Percentiles rank a stretch among this genome's conserved stretches.
phyloP scores from a whole-genome alignment of 1,140 invertebrate genomes.

The Chironomus tepperi region DNA sequence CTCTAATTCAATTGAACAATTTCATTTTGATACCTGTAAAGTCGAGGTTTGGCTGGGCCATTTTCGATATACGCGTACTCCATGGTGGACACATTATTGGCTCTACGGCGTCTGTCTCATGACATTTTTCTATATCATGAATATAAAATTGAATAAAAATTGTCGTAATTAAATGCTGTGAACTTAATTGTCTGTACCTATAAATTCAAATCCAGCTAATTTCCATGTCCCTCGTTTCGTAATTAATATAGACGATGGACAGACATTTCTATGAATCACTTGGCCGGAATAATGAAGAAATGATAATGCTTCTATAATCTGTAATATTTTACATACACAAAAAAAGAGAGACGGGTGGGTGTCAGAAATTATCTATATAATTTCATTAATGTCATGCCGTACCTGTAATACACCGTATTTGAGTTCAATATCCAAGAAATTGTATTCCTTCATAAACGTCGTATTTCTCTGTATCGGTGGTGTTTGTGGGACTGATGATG shows the following conservation, averaged over 20 bases:
- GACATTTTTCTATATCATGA: background rate
- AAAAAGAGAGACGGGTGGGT: conserved; percentile 17
- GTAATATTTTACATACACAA: conserved; percentile 35
- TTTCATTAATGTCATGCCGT: conserved; percentile 29
- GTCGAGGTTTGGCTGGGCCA: conserved; percentile 88
- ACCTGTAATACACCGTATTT: conserved; percentile 91
- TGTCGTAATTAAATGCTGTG: background rate
- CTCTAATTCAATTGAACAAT: conserved; percentile 25
- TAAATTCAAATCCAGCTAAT: conserved; percentile 88
- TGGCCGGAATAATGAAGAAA: conserved; percentile 82
- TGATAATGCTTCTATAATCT: conserved; percentile 89
- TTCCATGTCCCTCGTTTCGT: conserved; percentile 96
- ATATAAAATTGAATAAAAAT: no score
- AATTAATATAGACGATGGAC: conserved; percentile 84
- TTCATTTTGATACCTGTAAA: conserved; percentile 65
- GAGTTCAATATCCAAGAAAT: conserved; percentile 83
- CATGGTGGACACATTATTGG: conserved; percentile 67
- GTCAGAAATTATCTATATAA: background rate
- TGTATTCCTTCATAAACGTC: conserved; percentile 60
- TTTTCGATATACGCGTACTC: conserved; percentile 82
- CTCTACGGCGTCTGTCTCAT: conserved; percentile 59
- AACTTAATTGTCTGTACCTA: conserved; percentile 48
- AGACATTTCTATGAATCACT: conserved; percentile 86
- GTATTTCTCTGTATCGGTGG: background rate
- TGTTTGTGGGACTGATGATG: no score